Conservation (phyloP, 2,797 vertebrate genomes). For the Cyclura pinguis region DNA sequence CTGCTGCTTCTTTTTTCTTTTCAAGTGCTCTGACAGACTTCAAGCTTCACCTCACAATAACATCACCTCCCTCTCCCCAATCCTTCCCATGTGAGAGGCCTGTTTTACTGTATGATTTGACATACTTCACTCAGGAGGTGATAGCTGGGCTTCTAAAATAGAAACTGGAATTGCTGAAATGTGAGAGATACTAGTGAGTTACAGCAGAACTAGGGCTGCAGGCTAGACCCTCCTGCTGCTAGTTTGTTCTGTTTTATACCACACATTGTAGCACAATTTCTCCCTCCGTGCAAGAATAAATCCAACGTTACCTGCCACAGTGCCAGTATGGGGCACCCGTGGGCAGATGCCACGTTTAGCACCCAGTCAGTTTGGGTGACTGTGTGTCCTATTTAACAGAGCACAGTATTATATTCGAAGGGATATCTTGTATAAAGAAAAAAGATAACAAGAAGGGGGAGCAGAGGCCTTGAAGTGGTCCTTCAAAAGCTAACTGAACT, state of each 20-base stretch:
- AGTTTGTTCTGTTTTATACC: not conserved
- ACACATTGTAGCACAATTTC: not conserved
- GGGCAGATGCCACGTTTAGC: not conserved
- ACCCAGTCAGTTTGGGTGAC: no score
- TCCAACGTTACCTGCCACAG: no score
- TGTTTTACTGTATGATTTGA: constrained; percentile 16
- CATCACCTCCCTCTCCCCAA: not conserved
- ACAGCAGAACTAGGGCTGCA: not conserved
- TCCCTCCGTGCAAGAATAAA: not conserved
- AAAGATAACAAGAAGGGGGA: not conserved
- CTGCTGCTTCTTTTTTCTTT: constrained; percentile 16
- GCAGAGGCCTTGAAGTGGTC: not conserved
- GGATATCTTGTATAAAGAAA: not conserved
- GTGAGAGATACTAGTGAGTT: not conserved
- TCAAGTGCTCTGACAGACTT: constrained; percentile 28
- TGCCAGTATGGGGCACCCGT: not conserved
- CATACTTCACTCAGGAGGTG: constrained; percentile 27
- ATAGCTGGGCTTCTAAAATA: constrained; percentile 33
- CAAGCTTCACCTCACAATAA: constrained; percentile 26
- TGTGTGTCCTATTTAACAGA: not conserved
- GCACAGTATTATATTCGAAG: not conserved
- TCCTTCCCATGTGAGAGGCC: constrained; percentile 16
- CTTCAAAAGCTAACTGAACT: not conserved
- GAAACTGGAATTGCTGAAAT: constrained; percentile 1
- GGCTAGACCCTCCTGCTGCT: not conserved